These are phyloP conservation scores for Pachypanchax playfairii DNA, from an alignment of 2,113 vertebrate genomes.

Conservation along the genomic window DNA sequence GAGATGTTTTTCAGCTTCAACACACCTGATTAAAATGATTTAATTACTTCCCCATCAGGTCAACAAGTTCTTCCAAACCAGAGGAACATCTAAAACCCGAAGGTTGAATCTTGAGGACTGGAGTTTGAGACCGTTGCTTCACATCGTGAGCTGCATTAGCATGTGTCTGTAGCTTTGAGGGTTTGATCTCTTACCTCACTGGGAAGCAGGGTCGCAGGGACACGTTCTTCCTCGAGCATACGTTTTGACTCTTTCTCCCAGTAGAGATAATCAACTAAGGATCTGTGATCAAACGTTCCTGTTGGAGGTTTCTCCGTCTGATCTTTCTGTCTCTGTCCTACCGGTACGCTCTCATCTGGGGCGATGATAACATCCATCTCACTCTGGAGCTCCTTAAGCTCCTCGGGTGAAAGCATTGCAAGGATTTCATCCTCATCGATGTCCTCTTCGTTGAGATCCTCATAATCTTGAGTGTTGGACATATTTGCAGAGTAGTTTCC, in stretches of 20 bases:
- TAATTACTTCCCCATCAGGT: no score
- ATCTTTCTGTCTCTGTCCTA: conserved; percentile 93
- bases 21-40: no score
- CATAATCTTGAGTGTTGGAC: conserved; percentile 62
- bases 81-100: no score
- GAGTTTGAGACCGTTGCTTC: neutral
- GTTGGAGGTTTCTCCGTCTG: conserved; percentile 92
- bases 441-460: conserved; percentile 76
- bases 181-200: conserved; percentile 77
- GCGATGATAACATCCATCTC: conserved; percentile 96
- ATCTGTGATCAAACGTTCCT: conserved; percentile 90
- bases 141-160: no score
- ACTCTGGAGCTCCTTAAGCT: conserved; percentile 89
- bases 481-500: conserved; percentile 47
- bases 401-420: conserved; percentile 91
- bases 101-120: no score
- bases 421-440: conserved; percentile 93
- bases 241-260: conserved; percentile 94
- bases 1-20: no score
- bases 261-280: conserved; percentile 92
- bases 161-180: neutral
- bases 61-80: no score
- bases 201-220: conserved; percentile 87
- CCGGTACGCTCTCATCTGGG: conserved; percentile 89
- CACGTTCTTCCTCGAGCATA: conserved; percentile 91